Conservation (phyloP, 1,140 invertebrate genomes). For the Drosophila insularis region DNA sequence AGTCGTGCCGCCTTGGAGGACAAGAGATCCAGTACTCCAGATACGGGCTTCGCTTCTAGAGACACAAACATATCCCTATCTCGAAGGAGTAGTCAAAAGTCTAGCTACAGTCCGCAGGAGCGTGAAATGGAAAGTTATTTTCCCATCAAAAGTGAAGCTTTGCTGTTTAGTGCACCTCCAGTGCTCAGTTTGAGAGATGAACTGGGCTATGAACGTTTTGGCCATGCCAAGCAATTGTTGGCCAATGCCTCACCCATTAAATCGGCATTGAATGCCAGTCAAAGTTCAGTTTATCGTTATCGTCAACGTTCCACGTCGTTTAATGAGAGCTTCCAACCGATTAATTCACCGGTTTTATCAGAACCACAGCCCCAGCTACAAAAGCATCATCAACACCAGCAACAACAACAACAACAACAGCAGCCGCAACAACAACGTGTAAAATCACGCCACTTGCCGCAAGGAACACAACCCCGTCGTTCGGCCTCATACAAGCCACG, state of each 20-base stretch:
- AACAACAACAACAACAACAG: not conserved
- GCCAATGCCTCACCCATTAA: slow-evolving; percentile 74
- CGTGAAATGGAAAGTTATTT: slow-evolving; percentile 59
- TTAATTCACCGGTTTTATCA: slow-evolving; percentile 70
- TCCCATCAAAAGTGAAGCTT: slow-evolving; percentile 62
- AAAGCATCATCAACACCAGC: slow-evolving; percentile 24
- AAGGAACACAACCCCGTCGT: slow-evolving; percentile 43
- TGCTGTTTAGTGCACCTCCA: slow-evolving; percentile 56
- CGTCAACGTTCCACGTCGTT: slow-evolving; percentile 81
- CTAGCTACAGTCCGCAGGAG: slow-evolving; percentile 79
- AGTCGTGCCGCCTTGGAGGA: slow-evolving; percentile 50
- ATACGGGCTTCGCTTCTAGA: slow-evolving; percentile 79
- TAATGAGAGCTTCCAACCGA: slow-evolving; percentile 79
- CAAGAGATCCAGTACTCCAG: slow-evolving; percentile 79
- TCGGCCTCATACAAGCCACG: slow-evolving; percentile 76
- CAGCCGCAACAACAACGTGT: slow-evolving; percentile 1
- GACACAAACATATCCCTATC: slow-evolving; percentile 80
- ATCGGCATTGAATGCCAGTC: slow-evolving; percentile 61
- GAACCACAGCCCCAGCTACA: slow-evolving; percentile 49
- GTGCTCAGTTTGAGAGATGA: slow-evolving; percentile 56
- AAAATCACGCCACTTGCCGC: slow-evolving; percentile 1
- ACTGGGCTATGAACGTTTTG: slow-evolving; percentile 60
- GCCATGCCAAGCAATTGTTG: slow-evolving; percentile 65
- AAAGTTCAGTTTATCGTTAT: slow-evolving; percentile 62
- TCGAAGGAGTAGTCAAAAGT: slow-evolving; percentile 80